These are phyloP conservation scores for Heliconius hortense DNA, from an alignment of 2,888 invertebrate genomes.

Conservation along the genomic window DNA sequence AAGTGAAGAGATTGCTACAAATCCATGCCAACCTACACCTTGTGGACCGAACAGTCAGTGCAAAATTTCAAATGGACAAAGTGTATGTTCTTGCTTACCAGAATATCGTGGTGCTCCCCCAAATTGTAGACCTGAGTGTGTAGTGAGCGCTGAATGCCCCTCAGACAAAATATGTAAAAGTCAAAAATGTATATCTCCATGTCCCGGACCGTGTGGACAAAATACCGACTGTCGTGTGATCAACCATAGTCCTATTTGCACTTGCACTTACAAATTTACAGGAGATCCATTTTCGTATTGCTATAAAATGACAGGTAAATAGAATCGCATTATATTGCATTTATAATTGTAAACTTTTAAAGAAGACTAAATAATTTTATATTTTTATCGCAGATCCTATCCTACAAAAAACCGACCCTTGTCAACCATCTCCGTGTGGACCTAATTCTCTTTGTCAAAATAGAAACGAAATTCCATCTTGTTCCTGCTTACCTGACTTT, in stretches of 20 bases:
- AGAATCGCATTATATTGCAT: background rate
- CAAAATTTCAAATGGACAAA: slow-evolving; percentile 80
- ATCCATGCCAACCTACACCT: slow-evolving; percentile 83
- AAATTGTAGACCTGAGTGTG: slow-evolving; percentile 87
- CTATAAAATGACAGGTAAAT: slow-evolving; percentile 72
- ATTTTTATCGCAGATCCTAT: slow-evolving; percentile 57
- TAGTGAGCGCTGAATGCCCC: slow-evolving; percentile 86
- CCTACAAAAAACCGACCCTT: slow-evolving; percentile 79
- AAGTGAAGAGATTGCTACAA: slow-evolving; percentile 60
- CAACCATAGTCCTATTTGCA: slow-evolving; percentile 87
- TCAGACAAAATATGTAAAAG: slow-evolving; percentile 84
- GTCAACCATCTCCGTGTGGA: slow-evolving; percentile 86
- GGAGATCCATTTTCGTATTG: slow-evolving; percentile 87
- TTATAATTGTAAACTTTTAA: background rate
- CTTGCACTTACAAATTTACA: slow-evolving; percentile 82
- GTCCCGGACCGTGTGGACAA: slow-evolving; percentile 86
- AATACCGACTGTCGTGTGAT: slow-evolving; percentile 87
- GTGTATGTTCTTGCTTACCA: slow-evolving; percentile 87
- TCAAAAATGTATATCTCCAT: slow-evolving; percentile 87
- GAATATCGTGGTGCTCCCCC: slow-evolving; percentile 86
- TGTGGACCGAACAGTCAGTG: slow-evolving; percentile 85
- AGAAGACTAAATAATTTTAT: background rate
- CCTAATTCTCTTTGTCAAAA: slow-evolving; percentile 83
- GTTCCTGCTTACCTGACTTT: slow-evolving; percentile 83
- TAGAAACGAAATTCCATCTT: slow-evolving; percentile 80